Evolutionary conservation across 2,113 vertebrate species (phyloP), one percentile per base, ranked within the genome.

Genomic region (Onychostruthus taczanowskii): DNA sequence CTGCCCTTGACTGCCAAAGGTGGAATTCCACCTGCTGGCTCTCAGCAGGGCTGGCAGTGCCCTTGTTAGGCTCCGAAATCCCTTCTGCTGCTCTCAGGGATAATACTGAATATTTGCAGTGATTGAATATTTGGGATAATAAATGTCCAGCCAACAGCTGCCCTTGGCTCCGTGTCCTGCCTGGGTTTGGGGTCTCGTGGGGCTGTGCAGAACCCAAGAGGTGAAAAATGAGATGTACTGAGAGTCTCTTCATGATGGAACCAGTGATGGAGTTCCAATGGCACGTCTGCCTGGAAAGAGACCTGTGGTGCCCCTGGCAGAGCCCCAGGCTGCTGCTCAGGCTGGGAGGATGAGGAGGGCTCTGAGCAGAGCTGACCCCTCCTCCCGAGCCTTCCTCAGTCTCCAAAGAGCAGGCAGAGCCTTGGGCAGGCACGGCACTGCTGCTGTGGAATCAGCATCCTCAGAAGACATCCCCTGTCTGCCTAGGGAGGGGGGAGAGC

Each of bases 51-150:
- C 13, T 61, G 31, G 8, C 13, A 9, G 1, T 11, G 19, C 35
- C 52, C 27, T 23, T 1, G 0, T 2, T 1, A 0, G 55, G 39
- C 4, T n/a, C 58, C 3, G 7, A 14, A 35, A 19, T 19, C 31
- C 62, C 28, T 0, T 8, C 4, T 23, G 44, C 6, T 69, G 30
- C 39, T 46, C 39, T 14, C 35, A 13, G 20, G 67, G 41, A 9
- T 21, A 0, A 3, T 21, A 33, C 4, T 5, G 8, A 13, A 10
- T 18, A 13, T 26, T 67, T 24, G 31, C 31, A 18, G 7, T 24
- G 8, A 16, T 8, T 5, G 41, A 33, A 16, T 16, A 44, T 44
- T 33, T 18, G 43, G 31, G 13, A n/a, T 10, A 14, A 35, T 9
- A 7, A 21, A 11, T 49, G 39, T 27, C 12, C 13, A 18, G 47